phyloP scores from a whole-genome alignment of 2,113 vertebrate genomes.

The Gasterosteus nipponicus region DNA sequence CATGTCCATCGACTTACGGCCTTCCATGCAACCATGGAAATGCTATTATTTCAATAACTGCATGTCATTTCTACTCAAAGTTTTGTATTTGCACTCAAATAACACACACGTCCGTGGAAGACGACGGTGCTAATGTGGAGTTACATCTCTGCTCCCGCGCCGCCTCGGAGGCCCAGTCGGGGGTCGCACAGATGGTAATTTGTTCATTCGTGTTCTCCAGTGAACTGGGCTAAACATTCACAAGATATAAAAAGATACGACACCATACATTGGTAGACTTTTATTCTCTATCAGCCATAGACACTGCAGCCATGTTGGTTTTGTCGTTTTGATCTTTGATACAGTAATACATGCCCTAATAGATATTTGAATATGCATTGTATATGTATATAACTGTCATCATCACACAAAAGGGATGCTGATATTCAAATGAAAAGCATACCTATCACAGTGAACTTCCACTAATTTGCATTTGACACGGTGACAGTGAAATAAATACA shows the following conservation, averaged over 20 bases:
- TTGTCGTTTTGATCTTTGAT: constrained; percentile 85
- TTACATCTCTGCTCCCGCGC: not conserved
- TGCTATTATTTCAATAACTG: not conserved
- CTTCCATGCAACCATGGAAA: not conserved
- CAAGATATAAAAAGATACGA: constrained; percentile 11
- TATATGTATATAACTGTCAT: constrained; percentile 88
- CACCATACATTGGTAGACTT: constrained; percentile 84
- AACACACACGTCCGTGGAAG: not conserved
- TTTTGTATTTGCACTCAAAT: not conserved
- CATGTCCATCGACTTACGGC: no score
- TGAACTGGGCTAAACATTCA: not conserved
- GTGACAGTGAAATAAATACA: constrained; percentile 82
- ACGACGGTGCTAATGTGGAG: not conserved
- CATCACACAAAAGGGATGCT: constrained; percentile 96
- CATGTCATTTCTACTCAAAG: not conserved
- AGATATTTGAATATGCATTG: constrained; percentile 91
- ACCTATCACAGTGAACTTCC: constrained; percentile 94
- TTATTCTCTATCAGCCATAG: constrained; percentile 96
- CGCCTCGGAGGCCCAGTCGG: not conserved
- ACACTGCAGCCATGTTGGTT: constrained; percentile 92
- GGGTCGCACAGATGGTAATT: not conserved
- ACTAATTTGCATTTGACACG: constrained; percentile 74
- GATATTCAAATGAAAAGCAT: constrained; percentile 92
- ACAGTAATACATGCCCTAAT: constrained; percentile 98
- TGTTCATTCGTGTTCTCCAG: not conserved